Evolutionary conservation across 2,113 vertebrate genomes (phyloP), one percentile per base, ranked within the genome.

Genomic region (Tupaia tana): DNA sequence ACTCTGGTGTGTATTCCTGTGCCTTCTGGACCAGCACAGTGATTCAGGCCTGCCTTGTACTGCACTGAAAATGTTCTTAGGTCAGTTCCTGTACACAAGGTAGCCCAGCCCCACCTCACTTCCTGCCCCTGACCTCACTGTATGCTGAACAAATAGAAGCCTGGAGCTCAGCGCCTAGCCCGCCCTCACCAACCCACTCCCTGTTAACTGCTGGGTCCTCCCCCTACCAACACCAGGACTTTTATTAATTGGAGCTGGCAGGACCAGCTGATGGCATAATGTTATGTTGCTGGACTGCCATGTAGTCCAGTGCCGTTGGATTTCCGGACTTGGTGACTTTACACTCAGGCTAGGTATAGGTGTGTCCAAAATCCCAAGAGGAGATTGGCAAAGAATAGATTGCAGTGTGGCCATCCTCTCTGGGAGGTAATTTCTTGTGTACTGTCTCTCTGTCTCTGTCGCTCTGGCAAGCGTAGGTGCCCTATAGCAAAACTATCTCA

Each of bases 1-100:
- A 97, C 74, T 63, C 91, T 11, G 82, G 85, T 0, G 13, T 66
- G 7, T 96, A 95, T 71, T 94, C 86, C 92, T 97, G 95, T 75
- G 92, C 90, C 0, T 4, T 1, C 52, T 96, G 95, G 95, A 27
- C 0, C 0, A 25, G 8, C 92, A 92, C 95, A 69, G 29, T 73
- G 90, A 52, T 52, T 81, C 70, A 91, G 24, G 10, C 12, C 25
- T 73, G 71, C 67, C 12, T 2, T 7, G 1, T 0, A 13, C 69
- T 66, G 6, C 8, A 63, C 56, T 29, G 4, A 78, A 96, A 95
- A 88, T 22, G 10, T 43, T 27, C 27, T 52, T 91, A 66, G 22
- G 29, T 58, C 15, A 78, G 22, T 18, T 4, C 18, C 16, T 54
- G 22, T 54, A 31, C 20, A 18, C 27, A 52, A 25, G 24, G 3